Evolutionary conservation across 1,140 invertebrate genomes (phyloP), one percentile per base, ranked within the genome.

Genomic region (Solen grandis): DNA sequence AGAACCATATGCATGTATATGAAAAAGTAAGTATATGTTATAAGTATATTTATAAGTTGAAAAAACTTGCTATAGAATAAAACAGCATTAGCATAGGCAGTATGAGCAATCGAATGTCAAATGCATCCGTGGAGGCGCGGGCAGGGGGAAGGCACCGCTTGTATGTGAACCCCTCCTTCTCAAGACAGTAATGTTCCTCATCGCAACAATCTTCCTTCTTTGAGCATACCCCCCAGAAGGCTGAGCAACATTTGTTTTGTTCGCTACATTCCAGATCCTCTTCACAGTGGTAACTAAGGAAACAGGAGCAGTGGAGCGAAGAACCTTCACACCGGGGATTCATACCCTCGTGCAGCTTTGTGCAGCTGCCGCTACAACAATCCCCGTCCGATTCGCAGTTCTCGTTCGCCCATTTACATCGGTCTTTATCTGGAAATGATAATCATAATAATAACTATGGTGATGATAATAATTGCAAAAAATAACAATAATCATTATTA

Each of bases 341-440:
- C 1, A 85, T 88, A 0, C 87, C 87, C 25, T 84, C 82, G 59
- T 86, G 85, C 0, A 83, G 73, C 35, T 59, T 72, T 19, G 65
- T 69, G 70, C 87, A 88, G 14, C 65, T 59, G 13, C 77, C 46
- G 65, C 87, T 88, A 60, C 87, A 88, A 63, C 87, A 88, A 14
- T 88, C 84, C 0, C 50, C 19, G 76, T 88, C 75, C 0, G 27
- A 1, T 0, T 14, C 41, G 66, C 87, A 88, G n/a, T 81, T 78
- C 36, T 88, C 87, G 57, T 88, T 88, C 16, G 87, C 85, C 84
- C 84, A 86, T 57, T 81, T 77, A 55, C 87, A 88, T 14, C 33
- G 36, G 1, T 46, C 31, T 27, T 62, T 25, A 65, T 50, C 74
- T 76, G 62, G 4, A 76, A 76, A 46, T n/a, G n/a, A n/a, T n/a